A percentile compares a stretch with the other conserved stretches of the same genome.
Conservation (phyloP, 2,797 vertebrate species). For the Pseudomugil tenellus region DNA sequence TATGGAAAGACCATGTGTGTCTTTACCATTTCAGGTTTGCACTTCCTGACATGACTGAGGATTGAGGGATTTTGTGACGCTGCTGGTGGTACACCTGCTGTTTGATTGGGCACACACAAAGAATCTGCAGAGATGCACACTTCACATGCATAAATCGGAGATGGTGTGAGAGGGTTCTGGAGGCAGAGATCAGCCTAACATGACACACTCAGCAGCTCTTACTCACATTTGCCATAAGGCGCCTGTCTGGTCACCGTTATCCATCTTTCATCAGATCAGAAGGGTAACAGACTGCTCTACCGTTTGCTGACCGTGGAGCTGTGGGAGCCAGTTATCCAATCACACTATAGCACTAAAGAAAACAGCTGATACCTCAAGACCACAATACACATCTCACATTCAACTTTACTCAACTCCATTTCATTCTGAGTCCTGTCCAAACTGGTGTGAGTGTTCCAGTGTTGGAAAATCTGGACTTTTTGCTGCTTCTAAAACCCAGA, state of each 20-base stretch:
- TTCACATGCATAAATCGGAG: conserved; percentile 28
- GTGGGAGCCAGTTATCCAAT: conserved; percentile 27
- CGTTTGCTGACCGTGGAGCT: conserved; percentile 25
- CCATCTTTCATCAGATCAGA: conserved; percentile 52
- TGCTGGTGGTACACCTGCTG: conserved; percentile 34
- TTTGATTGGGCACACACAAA: conserved; percentile 18
- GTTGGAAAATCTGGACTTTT: neutral
- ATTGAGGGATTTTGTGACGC: conserved; percentile 47
- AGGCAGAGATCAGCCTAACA: neutral
- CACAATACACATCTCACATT: neutral
- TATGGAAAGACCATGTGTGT: conserved; percentile 50
- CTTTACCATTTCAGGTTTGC: conserved; percentile 50
- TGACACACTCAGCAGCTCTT: conserved; percentile 30
- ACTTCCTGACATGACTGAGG: conserved; percentile 47
- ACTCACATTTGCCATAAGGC: conserved; percentile 41
- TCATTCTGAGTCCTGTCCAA: neutral
- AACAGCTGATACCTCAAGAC: conserved; percentile 32
- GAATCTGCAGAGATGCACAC: conserved; percentile 3
- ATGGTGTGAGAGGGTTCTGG: neutral
- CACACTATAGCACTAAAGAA: conserved; percentile 18
- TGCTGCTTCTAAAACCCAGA: neutral
- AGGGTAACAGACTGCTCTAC: conserved; percentile 44
- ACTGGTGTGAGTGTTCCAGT: neutral
- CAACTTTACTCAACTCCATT: neutral
- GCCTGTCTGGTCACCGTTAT: conserved; percentile 48